These are phyloP conservation scores for Cantharis nigra DNA, from an alignment of 2,888 invertebrate genomes.

Conservation along the genomic window DNA sequence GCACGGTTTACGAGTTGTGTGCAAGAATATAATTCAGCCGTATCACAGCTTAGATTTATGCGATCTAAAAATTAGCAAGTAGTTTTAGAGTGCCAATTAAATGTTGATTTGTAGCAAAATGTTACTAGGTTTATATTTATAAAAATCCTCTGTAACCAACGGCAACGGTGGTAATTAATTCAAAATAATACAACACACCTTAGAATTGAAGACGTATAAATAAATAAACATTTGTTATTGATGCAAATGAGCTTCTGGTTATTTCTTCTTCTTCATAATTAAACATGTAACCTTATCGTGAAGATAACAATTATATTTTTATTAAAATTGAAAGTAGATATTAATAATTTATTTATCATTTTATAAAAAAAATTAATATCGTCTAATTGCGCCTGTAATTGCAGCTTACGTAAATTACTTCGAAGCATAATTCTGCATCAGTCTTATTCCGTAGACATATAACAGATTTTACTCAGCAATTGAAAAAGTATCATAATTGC, in stretches of 20 bases:
- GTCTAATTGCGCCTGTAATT: slow-evolving; percentile 8
- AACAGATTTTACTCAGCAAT: not conserved
- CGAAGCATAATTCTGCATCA: slow-evolving; percentile 3
- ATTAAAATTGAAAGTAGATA: not conserved
- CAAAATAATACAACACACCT: slow-evolving; percentile 3
- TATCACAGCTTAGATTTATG: not conserved
- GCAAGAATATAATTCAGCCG: not conserved
- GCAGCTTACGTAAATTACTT: slow-evolving; percentile 6
- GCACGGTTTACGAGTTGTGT: not conserved
- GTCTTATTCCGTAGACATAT: not conserved
- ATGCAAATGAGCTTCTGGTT: not conserved
- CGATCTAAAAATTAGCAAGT: not conserved
- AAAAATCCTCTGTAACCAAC: not conserved
- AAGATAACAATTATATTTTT: not conserved
- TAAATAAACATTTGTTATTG: not conserved
- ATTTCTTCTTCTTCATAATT: not conserved
- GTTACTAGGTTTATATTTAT: not conserved
- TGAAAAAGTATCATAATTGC: slow-evolving; percentile 21
- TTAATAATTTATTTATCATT: not conserved
- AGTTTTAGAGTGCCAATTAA: not conserved
- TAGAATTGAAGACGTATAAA: not conserved
- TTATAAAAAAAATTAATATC: slow-evolving; percentile 2
- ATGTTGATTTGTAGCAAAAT: not conserved
- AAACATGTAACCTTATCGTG: not conserved
- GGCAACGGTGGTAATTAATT: slow-evolving; percentile 1